A percentile compares a stretch with the other conserved stretches of the same genome.
These are phyloP conservation scores for Cherax destructor DNA, from an alignment of 1,140 invertebrate species.

Conservation along the genomic window DNA sequence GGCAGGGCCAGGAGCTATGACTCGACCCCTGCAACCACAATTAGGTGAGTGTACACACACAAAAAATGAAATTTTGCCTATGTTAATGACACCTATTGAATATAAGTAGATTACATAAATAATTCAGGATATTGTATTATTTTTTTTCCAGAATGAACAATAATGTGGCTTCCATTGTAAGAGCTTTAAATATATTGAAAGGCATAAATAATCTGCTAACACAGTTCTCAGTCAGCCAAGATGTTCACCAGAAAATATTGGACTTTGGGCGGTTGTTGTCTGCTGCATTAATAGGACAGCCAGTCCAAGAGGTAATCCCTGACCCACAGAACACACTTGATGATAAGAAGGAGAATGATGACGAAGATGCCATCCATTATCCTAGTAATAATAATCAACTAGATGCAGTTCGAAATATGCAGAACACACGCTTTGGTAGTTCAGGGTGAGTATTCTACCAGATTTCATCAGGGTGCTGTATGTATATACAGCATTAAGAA, in stretches of 20 bases:
- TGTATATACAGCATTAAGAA: too few species aligned
- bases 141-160: background rate
- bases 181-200: background rate
- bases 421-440: background rate
- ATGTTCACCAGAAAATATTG: background rate
- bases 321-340: background rate
- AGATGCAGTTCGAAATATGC: background rate
- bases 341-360: background rate
- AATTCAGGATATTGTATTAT: too few species aligned
- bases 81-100: too few species aligned
- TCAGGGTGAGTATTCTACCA: background rate
- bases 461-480: background rate
- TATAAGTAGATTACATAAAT: too few species aligned
- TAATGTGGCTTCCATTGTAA: background rate
- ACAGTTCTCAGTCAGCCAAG: background rate
- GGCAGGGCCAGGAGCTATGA: too few species aligned
- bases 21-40: too few species aligned
- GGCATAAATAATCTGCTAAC: background rate
- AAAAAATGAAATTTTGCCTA: too few species aligned
- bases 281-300: background rate
- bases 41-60: too few species aligned
- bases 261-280: background rate
- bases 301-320: background rate
- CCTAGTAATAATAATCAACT: background rate
- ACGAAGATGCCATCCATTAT: background rate